Percentiles rank a stretch among this genome's conserved stretches.
Conservation (phyloP, 2,113 vertebrate genomes). For the Pachyramphus minor region DNA sequence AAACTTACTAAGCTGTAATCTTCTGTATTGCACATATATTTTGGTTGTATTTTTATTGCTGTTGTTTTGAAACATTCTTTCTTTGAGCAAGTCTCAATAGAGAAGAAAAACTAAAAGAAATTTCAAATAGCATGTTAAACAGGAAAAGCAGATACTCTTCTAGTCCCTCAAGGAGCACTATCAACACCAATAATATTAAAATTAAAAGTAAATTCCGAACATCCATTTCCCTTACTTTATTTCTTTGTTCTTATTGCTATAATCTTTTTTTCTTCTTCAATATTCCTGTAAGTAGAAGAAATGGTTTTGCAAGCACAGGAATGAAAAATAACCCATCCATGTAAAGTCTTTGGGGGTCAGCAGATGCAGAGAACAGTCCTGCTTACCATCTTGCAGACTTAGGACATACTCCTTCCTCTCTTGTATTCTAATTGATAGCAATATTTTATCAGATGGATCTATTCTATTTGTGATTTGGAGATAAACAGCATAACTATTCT, state of each 20-base stretch:
- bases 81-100: neutral
- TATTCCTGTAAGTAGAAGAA: neutral
- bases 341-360: neutral
- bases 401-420: neutral
- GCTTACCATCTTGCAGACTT: neutral
- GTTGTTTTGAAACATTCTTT: neutral
- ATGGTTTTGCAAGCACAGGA: neutral
- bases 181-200: neutral
- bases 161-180: neutral
- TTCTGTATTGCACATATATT: neutral
- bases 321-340: neutral
- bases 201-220: neutral
- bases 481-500: neutral
- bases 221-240: neutral
- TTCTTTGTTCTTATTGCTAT: neutral
- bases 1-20: neutral
- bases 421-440: neutral
- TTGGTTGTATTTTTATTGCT: neutral
- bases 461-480: neutral
- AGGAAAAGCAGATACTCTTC: neutral
- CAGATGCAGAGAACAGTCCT: neutral
- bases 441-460: neutral
- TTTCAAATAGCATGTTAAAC: neutral
- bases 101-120: neutral
- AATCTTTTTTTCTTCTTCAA: rapidly evolving